phyloP scores from a whole-genome alignment of 2,888 invertebrate genomes.

The Harpalus rufipes region DNA sequence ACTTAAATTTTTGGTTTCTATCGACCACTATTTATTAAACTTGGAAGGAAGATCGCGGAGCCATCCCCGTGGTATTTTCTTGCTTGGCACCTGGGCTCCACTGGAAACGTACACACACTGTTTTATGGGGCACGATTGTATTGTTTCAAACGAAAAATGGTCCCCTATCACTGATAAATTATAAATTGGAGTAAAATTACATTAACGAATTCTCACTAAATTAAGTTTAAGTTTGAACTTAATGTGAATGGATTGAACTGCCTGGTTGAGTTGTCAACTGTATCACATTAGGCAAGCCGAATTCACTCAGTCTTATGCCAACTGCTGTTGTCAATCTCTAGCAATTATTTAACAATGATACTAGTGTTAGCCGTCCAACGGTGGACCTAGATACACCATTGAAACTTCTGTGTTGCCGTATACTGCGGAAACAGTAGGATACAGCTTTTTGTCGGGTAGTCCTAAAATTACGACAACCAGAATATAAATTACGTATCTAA shows the following conservation, averaged over 20 bases:
- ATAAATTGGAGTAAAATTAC: constrained; percentile 28
- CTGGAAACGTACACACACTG: constrained; percentile 44
- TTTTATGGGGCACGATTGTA: constrained; percentile 49
- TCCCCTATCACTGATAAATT: constrained; percentile 54
- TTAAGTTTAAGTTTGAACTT: constrained; percentile 46
- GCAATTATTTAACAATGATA: constrained; percentile 51
- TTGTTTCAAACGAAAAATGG: constrained; percentile 29
- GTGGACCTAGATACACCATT: constrained; percentile 98
- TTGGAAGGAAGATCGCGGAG: constrained; percentile 56
- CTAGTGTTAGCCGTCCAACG: constrained; percentile 92
- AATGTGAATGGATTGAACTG: constrained; percentile 46
- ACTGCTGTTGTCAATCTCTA: constrained; percentile 49
- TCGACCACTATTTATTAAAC: constrained; percentile 61
- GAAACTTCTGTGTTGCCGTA: constrained; percentile 99
- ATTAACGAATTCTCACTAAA: constrained; percentile 34
- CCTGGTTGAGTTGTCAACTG: constrained; percentile 55
- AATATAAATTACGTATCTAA: constrained; percentile 16
- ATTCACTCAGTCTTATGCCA: constrained; percentile 54
- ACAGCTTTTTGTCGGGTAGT: constrained; percentile 94
- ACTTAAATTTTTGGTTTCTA: constrained; percentile 32
- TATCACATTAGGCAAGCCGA: constrained; percentile 65
- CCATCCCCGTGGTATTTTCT: constrained; percentile 37
- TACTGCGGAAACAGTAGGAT: constrained; percentile 97
- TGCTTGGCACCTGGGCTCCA: constrained; percentile 57
- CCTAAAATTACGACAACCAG: constrained; percentile 79